phyloP scores from a whole-genome alignment of 2,113 vertebrate species.

The Leucosticte australis region DNA sequence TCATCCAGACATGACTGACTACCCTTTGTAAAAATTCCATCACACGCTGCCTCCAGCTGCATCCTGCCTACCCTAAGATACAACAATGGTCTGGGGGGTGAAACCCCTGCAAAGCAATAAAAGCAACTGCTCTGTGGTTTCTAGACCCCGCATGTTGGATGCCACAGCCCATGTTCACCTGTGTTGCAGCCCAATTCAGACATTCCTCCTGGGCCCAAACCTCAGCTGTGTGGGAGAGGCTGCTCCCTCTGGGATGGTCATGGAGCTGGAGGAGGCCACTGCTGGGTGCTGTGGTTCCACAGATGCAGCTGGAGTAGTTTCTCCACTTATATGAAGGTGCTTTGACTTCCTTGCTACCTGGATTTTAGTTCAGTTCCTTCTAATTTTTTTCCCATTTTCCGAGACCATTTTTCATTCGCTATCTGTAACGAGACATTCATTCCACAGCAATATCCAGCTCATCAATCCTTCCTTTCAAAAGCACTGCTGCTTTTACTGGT shows the following conservation, averaged over 20 bases:
- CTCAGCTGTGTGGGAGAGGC: neutral
- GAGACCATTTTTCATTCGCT: constrained; percentile 28
- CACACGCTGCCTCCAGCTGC: neutral
- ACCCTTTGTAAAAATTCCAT: neutral
- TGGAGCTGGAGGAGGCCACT: neutral
- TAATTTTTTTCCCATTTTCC: neutral
- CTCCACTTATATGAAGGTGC: neutral
- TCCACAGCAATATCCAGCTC: constrained; percentile 31
- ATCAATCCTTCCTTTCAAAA: constrained; percentile 41
- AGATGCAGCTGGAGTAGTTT: neutral
- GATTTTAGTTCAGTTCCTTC: neutral
- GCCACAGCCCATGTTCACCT: rapidly evolving
- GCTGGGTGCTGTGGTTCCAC: neutral
- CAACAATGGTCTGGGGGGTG: neutral
- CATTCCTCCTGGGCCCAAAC: no score
- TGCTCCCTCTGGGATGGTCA: neutral
- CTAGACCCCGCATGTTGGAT: neutral
- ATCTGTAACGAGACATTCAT: constrained; percentile 27
- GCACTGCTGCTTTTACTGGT: neutral
- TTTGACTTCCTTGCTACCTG: neutral
- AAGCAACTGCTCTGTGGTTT: neutral
- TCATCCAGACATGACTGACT: neutral
- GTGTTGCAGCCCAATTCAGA: neutral
- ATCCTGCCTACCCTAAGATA: neutral
- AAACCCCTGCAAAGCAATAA: neutral